phyloP scores from a whole-genome alignment of 2,113 vertebrate species.

The Tylochromis polylepis region DNA sequence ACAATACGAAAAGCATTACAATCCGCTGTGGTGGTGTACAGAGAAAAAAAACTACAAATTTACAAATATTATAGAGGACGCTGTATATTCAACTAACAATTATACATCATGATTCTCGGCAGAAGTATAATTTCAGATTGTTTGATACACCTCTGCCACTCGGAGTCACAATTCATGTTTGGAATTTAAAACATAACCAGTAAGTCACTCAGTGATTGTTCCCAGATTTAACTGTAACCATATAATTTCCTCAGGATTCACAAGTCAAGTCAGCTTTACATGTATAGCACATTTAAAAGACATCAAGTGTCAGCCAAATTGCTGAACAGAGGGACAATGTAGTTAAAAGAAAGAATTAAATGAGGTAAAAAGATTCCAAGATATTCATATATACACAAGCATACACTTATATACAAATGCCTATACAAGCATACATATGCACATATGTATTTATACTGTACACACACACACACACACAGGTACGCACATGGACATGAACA shows the following conservation, averaged over 20 bases:
- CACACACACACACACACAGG: not conserved
- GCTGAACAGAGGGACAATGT: not conserved
- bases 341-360: not conserved
- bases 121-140: not conserved
- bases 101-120: not conserved
- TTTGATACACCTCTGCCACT: not conserved
- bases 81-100: not conserved
- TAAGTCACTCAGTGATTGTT: not conserved
- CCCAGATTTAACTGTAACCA: not conserved
- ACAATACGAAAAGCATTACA: not conserved
- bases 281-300: no score
- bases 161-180: not conserved
- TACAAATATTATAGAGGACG: not conserved
- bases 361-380: not conserved
- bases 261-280: no score
- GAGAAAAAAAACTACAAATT: not conserved
- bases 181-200: not conserved
- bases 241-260: not conserved
- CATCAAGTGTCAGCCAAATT: not conserved
- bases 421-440: not conserved
- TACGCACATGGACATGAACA: no score
- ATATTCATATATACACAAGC: rapidly evolving
- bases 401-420: rapidly evolving
- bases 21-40: not conserved
- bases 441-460: not conserved